Evolutionary conservation across 2,113 vertebrate species (phyloP), one percentile per base, ranked within the genome.

Genomic region (Catagonus wagneri): DNA sequence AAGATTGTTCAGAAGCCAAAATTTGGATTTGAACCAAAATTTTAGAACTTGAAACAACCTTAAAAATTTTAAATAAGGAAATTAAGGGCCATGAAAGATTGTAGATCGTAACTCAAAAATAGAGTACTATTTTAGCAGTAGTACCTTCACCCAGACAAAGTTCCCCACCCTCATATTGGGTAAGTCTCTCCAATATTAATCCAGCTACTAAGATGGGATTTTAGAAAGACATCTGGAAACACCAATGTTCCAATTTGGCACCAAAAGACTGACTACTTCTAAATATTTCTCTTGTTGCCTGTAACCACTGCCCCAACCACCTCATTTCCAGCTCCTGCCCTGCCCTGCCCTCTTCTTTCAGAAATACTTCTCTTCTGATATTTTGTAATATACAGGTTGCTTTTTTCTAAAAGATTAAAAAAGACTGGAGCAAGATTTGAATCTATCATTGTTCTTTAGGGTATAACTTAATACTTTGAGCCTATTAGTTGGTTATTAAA

Each of bases 191-290:
- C 79, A 86, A 36, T 29, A 58, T 34, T 39, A 80, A 76, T 93
- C 19, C 36, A 75, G n/a, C 52, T 54, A 7, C 25, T 54, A 50
- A 95, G 39, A 90, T 61, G 56, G n/a, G 6, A 83, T 93, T 97
- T 92, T 93, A 61, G 69, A 85, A 52, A 87, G 34, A 61, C 66
- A 90, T 90, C 68, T 95, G 71, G 86, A 92, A 95, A 90, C 9
- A 69, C 0, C 68, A 79, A 0, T 54, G 63, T 60, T 97, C 66
- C 81, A 52, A 7, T 60, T 63, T 93, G 85, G 58, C 39, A 86
- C 25, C 44, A 58, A n/a, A 87, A 10, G 4, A 2, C 32, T 86
- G 20, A 29, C 52, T 52, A 16, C 44, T 80, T 87, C 44, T 34
- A 80, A 20, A 61, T 34, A 88, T 79, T 96, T 94, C 52, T 72